Conservation (phyloP, 2,888 invertebrate species). For the Synanthedon myopaeformis region DNA sequence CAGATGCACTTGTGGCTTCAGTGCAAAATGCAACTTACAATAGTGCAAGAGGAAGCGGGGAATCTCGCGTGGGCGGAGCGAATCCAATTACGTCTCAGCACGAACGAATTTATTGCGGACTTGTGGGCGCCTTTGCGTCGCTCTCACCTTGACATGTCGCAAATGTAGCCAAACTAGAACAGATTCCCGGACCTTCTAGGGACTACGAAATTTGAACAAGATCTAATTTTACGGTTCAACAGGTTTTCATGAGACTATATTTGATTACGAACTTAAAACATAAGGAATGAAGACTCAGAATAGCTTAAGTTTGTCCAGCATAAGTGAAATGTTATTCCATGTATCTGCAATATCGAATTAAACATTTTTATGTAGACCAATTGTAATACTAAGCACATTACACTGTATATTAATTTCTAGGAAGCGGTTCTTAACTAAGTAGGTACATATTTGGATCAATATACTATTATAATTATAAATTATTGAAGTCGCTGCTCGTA, state of each 20-base stretch:
- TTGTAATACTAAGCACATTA: too few species aligned
- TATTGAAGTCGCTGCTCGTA: too few species aligned
- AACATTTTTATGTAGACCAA: too few species aligned
- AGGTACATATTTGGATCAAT: too few species aligned
- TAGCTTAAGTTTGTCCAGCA: too few species aligned
- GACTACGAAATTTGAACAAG: neutral
- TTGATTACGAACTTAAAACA: too few species aligned
- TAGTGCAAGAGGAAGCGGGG: conserved; percentile 4
- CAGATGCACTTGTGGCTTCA: neutral
- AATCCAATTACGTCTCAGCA: conserved; percentile 52
- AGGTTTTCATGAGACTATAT: conserved; percentile 18
- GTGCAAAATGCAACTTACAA: neutral
- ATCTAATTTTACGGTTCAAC: conserved; percentile 8
- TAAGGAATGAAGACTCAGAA: too few species aligned
- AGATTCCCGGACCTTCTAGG: conserved; percentile 23
- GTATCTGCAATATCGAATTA: too few species aligned
- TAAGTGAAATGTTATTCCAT: too few species aligned
- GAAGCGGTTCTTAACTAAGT: too few species aligned
- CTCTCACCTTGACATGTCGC: conserved; percentile 29
- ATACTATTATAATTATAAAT: too few species aligned
- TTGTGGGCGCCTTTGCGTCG: conserved; percentile 16
- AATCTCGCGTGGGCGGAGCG: conserved; percentile 38
- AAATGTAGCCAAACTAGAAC: conserved; percentile 21
- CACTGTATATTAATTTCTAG: too few species aligned
- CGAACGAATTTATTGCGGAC: conserved; percentile 49